Percentiles rank a stretch among this genome's conserved stretches.
Conservation (phyloP, 2,797 vertebrate species). For the Perodicticus potto region DNA sequence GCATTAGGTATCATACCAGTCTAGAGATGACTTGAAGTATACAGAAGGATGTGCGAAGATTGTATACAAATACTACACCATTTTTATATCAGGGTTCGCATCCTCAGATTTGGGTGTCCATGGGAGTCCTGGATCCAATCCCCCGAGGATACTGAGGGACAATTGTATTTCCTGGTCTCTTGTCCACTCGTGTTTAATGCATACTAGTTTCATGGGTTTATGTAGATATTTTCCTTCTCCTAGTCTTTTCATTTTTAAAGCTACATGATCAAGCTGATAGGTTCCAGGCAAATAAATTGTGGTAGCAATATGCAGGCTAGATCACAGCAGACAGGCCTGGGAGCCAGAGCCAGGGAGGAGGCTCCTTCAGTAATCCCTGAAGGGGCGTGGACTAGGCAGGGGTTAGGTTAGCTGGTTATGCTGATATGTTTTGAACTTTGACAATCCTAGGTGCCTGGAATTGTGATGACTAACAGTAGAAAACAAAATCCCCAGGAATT, state of each 20-base stretch:
- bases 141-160: neutral
- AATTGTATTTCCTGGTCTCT: neutral
- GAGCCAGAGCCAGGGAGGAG: neutral
- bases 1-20: neutral
- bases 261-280: neutral
- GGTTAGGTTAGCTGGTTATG: neutral
- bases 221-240: neutral
- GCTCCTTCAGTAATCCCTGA: accelerated
- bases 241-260: neutral
- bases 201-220: neutral
- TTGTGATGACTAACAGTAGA: neutral
- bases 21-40: neutral
- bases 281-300: neutral
- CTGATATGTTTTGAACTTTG: neutral
- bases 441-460: neutral
- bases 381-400: neutral
- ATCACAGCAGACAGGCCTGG: neutral
- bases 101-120: neutral
- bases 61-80: neutral
- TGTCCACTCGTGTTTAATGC: neutral
- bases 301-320: neutral
- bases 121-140: neutral
- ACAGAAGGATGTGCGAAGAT: neutral
- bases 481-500: neutral
- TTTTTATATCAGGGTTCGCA: neutral